Base-by-base conservation (phyloP, 2,797 vertebrate genomes). In the Aulostomus chinensis region DNA sequence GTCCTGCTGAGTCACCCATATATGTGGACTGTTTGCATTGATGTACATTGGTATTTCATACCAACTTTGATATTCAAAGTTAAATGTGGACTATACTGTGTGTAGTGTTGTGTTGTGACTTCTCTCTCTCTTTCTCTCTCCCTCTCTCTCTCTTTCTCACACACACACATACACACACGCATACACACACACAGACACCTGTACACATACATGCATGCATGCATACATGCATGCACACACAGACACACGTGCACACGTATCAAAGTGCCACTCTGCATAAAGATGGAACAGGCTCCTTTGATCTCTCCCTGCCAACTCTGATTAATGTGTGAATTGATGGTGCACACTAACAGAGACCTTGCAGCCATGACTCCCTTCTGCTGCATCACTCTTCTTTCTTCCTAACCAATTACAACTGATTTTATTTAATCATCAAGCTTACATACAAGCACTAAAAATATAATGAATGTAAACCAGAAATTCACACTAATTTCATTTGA, bases 241-340 rank as follows among this genome's bases (percentile, higher is more conserved):
- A 18, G 50, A 25, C 41, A 32, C 35, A 33, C 46, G 5, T 43
- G 20, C 65, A 42, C 67, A 39, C 55, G 41, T 51, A 92, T 94
- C 93, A 95, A 96, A 95, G 92, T 79, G 2, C 80, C 76, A 71
- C 85, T 91, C 88, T 84, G 89, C 83, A 87, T 85, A 82, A 78
- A 92, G 92, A 90, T 91, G 45, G 71, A 86, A 89, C 83, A 85
- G 83, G 77, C 73, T 85, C 86, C 91, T 95, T 95, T 95, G 94
- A 95, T 95, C 92, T 92, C 83, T 78, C 77, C 78, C 85, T 80
- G 84, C 68, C 59, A 73, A 85, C 86, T 91, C 85, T 88, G 92
- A 94, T 91, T 92, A 92, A 89, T 91, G 92, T 90, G 89, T 91
- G 89, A 91, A 93, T 91, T 90, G 91, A 89, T 90, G 90, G 85